Base-by-base conservation (phyloP, 2,888 invertebrate genomes). In the Orthonychiurus folsomi region DNA sequence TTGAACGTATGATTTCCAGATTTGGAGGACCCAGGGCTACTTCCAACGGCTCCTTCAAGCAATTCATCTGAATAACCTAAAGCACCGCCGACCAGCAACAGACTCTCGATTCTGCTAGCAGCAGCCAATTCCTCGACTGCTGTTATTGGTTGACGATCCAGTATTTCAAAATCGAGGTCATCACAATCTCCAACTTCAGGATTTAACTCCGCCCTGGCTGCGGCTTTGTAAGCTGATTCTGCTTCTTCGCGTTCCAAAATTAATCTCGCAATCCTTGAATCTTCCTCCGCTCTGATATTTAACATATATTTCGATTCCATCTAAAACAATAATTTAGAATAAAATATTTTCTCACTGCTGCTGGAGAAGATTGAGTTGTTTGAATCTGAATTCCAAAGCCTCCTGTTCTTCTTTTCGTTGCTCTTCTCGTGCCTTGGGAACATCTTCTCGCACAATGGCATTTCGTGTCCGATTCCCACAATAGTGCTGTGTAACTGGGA, bases 401-500 rank as follows among this genome's bases (percentile, higher is more conserved):
- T 84, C 80, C 72, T 82, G 80, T 73, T 85, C 84, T 75, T 87
- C 87, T 73, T 84, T 81, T 60, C 81, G 78, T 76, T 90, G 89
- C 71, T 88, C 87, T 68, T 85, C 82, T 69, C 84, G 80, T 1
- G 89, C 89, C 73, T 83, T 82, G 3, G 88, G 88, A 73, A 87
- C 82, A 77, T 90, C 90, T 74, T 87, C 86, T 50, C 89, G 80
- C 3, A 89, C 87, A 61, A 86, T 82, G 2, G 86, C 86, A 78
- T 88, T 87, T 62, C 88, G 81, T 64, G 80, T 83, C 71, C 85
- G 84, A 78, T 90, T 90, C 61, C 86, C 84, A 59, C 84, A 84
- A 74, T 87, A 86, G 77, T 89, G 89, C 73, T 86, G 84, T 69
- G 83, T 82, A 74, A 86, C 86, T 87, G n/a, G n/a, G n/a, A n/a